Evolutionary conservation across 2,797 vertebrate genomes (phyloP), one percentile per base, ranked within the genome.

Genomic region (Botia almorhae): DNA sequence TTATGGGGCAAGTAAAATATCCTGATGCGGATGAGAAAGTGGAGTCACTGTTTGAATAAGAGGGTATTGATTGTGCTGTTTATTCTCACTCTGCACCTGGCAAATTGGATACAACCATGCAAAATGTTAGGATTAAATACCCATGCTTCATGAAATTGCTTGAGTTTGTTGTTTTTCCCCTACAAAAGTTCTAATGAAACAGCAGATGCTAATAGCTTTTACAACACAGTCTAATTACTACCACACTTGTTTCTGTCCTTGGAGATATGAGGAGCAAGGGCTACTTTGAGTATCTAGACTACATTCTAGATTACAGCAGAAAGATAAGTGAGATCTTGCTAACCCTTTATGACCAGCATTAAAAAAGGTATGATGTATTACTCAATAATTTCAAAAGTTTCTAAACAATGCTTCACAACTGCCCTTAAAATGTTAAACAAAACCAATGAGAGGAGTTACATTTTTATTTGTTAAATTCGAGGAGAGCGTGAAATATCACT

Each of bases 131-230:
- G 26, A 70, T 71, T 70, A 63, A 39, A 70, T 53, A 11, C 50
- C 55, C 26, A 17, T 61, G 68, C 58, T 51, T 69, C 21, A 48
- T 58, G 39, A 69, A 69, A 77, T 69, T 58, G 21, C 33, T 33
- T 29, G 51, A 26, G 23, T 67, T 76, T 76, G 64, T 76, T 76
- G 67, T 46, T 21, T 69, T 58, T 58, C 33, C 7, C 21, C 11
- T 56, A 46, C 51, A 19, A 69, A 63, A 69, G 46, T 36, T 78
- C 5, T 71, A 50, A 78, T 71, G 64, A 77, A 69, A 69, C 51
- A 48, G 16, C 5, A 11, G 58, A 64, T 46, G 51, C 75, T 69
- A 58, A 77, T 69, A 19, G 16, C 6, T 69, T 58, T 77, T 69
- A 58, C 51, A 21, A 77, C 21, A 0, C 29, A 69, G 17, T 21